Evolutionary conservation across 2,113 vertebrate genomes (phyloP).

Genomic region (Pomatorhinus ruficollis): DNA sequence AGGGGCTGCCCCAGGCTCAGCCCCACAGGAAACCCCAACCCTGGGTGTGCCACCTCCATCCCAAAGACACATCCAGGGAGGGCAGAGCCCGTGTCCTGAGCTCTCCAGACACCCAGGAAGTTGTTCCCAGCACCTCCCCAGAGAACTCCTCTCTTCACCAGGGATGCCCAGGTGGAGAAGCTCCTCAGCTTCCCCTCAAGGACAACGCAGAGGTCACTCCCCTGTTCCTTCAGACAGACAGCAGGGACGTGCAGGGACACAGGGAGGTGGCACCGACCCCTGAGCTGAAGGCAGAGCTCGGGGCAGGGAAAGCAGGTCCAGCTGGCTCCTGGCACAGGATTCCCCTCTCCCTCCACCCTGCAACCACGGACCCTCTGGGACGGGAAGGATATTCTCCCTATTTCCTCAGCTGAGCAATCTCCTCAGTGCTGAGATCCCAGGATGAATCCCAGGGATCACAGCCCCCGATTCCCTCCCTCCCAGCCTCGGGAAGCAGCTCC

Average conservation of each 20-base stretch:
- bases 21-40: too few species aligned
- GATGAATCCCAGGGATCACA: background rate
- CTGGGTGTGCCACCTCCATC: background rate
- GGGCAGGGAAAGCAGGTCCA: background rate
- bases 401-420: background rate
- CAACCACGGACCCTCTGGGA: background rate
- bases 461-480: accelerated
- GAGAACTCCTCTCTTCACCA: background rate
- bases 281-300: accelerated
- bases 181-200: background rate
- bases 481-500: background rate
- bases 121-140: background rate
- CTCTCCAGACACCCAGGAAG: background rate
- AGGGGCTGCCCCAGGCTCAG: background rate
- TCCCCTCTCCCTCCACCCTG: background rate
- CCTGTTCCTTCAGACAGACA: background rate
- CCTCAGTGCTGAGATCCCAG: accelerated
- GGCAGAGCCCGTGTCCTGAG: background rate
- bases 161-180: background rate
- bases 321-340: background rate
- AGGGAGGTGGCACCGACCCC: background rate
- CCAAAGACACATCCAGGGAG: accelerated
- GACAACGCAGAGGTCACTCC: background rate
- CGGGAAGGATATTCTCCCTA: background rate
- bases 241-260: background rate